Conservation (phyloP, 2,113 vertebrate species). For the Phalacrocorax pelagicus region DNA sequence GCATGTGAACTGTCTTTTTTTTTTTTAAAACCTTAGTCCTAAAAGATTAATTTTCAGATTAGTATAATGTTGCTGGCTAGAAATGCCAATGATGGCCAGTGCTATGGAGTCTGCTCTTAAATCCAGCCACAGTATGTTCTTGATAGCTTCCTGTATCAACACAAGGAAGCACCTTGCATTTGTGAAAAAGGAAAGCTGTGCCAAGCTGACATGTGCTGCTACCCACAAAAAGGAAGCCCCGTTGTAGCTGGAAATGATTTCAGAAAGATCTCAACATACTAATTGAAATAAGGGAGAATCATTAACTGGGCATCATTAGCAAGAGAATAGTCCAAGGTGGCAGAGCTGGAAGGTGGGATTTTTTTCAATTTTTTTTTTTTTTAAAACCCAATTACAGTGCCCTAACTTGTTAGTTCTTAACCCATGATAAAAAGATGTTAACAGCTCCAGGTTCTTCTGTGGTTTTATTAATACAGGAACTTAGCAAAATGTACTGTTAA, state of each 20-base stretch:
- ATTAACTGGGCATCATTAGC: neutral
- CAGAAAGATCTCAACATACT: neutral
- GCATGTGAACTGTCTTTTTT: neutral
- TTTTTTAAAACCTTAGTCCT: neutral
- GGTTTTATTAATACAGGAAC: conserved; percentile 43
- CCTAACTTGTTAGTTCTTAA: conserved; percentile 45
- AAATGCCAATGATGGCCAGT: neutral
- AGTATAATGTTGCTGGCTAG: neutral
- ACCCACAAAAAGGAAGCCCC: neutral
- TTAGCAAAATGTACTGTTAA: conserved; percentile 37
- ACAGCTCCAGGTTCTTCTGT: conserved; percentile 1
- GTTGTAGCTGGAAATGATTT: neutral
- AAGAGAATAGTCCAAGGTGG: neutral
- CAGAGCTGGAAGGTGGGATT: neutral
- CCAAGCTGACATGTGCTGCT: conserved; percentile 36
- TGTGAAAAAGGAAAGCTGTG: conserved; percentile 50
- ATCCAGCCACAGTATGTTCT: neutral
- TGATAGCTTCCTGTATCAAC: neutral
- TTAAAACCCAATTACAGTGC: neutral
- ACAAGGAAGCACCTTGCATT: conserved; percentile 11
- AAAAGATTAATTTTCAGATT: neutral
- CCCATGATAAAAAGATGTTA: neutral
- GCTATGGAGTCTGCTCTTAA: neutral
- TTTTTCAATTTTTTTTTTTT: neutral
- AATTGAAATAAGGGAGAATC: neutral